These are phyloP conservation scores for Spodoptera picta DNA, from an alignment of 2,888 invertebrate species.

Conservation along the genomic window DNA sequence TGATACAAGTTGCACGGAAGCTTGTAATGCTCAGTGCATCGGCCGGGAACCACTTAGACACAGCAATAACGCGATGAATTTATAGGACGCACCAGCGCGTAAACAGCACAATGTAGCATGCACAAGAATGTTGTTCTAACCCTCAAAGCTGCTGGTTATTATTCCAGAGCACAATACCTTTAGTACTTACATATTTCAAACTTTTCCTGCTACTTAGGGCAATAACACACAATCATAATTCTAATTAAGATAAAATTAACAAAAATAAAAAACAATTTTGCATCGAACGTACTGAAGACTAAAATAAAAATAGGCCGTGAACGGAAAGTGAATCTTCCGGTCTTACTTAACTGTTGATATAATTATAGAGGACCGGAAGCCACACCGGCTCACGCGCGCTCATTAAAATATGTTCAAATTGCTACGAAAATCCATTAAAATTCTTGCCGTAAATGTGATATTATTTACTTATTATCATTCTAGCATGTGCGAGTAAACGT, in stretches of 20 bases:
- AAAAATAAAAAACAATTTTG: conserved; percentile 4
- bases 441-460: conserved; percentile 33
- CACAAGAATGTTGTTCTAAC: conserved; percentile 1
- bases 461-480: conserved; percentile 40
- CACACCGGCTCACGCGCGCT: conserved; percentile 45
- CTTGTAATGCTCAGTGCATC: conserved; percentile 25
- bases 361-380: conserved; percentile 47
- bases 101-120: conserved; percentile 17
- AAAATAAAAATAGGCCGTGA: conserved; percentile 24
- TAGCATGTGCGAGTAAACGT: conserved; percentile 28
- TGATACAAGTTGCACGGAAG: conserved; percentile 10
- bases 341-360: conserved; percentile 46
- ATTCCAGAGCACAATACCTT: too few species aligned
- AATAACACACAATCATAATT: neutral
- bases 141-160: too few species aligned
- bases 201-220: too few species aligned
- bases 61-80: conserved; percentile 36
- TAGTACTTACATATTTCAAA: too few species aligned
- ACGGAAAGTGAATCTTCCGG: conserved; percentile 42
- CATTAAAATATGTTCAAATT: conserved; percentile 57
- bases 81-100: conserved; percentile 17
- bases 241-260: neutral
- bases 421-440: conserved; percentile 44
- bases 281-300: conserved; percentile 14
- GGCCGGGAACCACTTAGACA: conserved; percentile 25